phyloP scores from a whole-genome alignment of 2,113 vertebrate species.

The Symphodus melops region DNA sequence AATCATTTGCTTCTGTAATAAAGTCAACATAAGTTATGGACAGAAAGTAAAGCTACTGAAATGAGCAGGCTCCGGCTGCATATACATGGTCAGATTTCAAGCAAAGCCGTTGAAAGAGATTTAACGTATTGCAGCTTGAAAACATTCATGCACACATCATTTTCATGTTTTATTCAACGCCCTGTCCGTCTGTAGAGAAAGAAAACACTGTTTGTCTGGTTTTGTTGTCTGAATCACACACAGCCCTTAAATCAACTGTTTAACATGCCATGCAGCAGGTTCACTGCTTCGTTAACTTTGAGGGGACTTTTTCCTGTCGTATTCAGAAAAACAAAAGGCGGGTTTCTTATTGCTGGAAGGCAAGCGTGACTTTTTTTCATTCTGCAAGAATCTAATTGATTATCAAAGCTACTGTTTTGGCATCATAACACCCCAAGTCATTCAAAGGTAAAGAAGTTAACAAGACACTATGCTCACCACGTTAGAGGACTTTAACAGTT shows the following conservation, averaged over 20 bases:
- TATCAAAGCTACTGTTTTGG: slow-evolving; percentile 56
- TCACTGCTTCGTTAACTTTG: slow-evolving; percentile 18
- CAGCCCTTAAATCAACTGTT: slow-evolving; percentile 56
- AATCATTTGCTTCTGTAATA: slow-evolving; percentile 15
- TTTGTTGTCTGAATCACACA: slow-evolving; percentile 35
- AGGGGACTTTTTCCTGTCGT: slow-evolving; percentile 16
- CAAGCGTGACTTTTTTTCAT: slow-evolving; percentile 37
- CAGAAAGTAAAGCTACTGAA: slow-evolving; percentile 28
- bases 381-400: slow-evolving; percentile 56
- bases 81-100: slow-evolving; percentile 60
- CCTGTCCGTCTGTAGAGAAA: slow-evolving; percentile 19
- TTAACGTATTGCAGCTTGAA: slow-evolving; percentile 54
- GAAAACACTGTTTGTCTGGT: slow-evolving; percentile 30
- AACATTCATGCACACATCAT: slow-evolving; percentile 57
- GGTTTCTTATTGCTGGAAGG: slow-evolving; percentile 51
- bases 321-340: slow-evolving; percentile 37
- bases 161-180: slow-evolving; percentile 31
- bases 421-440: slow-evolving; percentile 62
- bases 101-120: slow-evolving; percentile 43
- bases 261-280: slow-evolving; percentile 74
- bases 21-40: slow-evolving; percentile 8
- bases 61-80: slow-evolving; percentile 39
- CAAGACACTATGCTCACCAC: slow-evolving; percentile 58
- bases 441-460: slow-evolving; percentile 63
- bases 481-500: slow-evolving; percentile 36